Percentiles rank a stretch among this genome's conserved stretches.
These are phyloP conservation scores for Lobophora halterata DNA, from an alignment of 2,888 invertebrate genomes.

Conservation along the genomic window DNA sequence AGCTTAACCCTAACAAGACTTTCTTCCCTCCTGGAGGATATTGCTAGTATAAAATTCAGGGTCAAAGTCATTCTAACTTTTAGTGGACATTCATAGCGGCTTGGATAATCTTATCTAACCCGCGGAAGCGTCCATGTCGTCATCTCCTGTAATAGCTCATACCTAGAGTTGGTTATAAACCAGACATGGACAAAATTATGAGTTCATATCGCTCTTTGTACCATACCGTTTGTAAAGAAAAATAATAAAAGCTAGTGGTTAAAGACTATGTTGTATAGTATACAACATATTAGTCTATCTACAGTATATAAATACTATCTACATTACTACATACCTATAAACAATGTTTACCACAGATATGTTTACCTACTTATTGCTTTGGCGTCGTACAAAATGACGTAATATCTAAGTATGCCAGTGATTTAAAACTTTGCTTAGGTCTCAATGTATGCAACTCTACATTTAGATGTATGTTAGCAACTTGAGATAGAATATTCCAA, in stretches of 20 bases:
- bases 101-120: slow-evolving; percentile 55
- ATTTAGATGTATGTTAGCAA: slow-evolving; percentile 1
- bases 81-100: slow-evolving; percentile 9
- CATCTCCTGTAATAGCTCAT: slow-evolving; percentile 35
- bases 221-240: too few relatives aligned
- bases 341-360: too few relatives aligned
- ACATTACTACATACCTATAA: too few relatives aligned
- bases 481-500: background rate
- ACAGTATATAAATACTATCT: too few relatives aligned
- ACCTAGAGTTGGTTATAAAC: slow-evolving; percentile 7
- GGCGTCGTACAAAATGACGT: slow-evolving; percentile 27
- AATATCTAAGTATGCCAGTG: slow-evolving; percentile 32
- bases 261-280: too few relatives aligned
- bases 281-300: too few relatives aligned
- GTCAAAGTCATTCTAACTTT: too few relatives aligned
- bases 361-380: too few relatives aligned
- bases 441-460: slow-evolving; percentile 2
- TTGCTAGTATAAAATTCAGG: too few relatives aligned
- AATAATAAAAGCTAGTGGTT: too few relatives aligned
- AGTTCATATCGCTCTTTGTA: slow-evolving; percentile 7
- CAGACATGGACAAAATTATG: slow-evolving; percentile 1
- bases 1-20: too few relatives aligned
- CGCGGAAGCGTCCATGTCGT: slow-evolving; percentile 45
- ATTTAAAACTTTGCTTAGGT: slow-evolving; percentile 35
- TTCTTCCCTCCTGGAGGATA: too few relatives aligned